These are phyloP conservation scores for Falco berigora DNA, from an alignment of 2,797 vertebrate genomes.

Conservation along the genomic window DNA sequence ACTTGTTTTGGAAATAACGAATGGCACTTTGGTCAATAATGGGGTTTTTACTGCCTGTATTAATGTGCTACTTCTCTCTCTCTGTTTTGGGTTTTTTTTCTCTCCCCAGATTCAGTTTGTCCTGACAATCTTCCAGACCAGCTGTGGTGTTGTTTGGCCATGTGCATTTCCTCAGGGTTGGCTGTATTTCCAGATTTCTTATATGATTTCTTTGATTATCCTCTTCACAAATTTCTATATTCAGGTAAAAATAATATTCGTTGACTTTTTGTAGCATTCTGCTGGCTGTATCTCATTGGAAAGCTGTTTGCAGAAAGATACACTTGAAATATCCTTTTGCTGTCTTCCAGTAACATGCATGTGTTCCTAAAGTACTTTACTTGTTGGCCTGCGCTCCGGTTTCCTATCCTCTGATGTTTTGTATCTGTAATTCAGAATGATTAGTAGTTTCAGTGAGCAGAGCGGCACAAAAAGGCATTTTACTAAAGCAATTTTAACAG, in stretches of 20 bases:
- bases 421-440: background rate
- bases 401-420: background rate
- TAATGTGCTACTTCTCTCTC: background rate
- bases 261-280: background rate
- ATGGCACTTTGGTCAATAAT: background rate
- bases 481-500: background rate
- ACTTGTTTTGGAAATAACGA: background rate
- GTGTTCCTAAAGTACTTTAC: background rate
- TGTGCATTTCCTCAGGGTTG: conserved; percentile 89
- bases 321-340: background rate
- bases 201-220: conserved; percentile 88
- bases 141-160: conserved; percentile 86
- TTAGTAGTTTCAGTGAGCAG: background rate
- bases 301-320: background rate
- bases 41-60: background rate
- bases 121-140: conserved; percentile 88
- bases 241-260: conserved; percentile 74
- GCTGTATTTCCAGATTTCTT: conserved; percentile 92
- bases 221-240: conserved; percentile 96
- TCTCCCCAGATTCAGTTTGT: conserved; percentile 87
- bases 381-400: background rate
- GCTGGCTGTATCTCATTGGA: background rate
- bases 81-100: background rate
- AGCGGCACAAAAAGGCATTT: background rate
- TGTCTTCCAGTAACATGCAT: background rate